phyloP scores from a whole-genome alignment of 2,888 invertebrate genomes.

The Drosophila neoperkinsi region DNA sequence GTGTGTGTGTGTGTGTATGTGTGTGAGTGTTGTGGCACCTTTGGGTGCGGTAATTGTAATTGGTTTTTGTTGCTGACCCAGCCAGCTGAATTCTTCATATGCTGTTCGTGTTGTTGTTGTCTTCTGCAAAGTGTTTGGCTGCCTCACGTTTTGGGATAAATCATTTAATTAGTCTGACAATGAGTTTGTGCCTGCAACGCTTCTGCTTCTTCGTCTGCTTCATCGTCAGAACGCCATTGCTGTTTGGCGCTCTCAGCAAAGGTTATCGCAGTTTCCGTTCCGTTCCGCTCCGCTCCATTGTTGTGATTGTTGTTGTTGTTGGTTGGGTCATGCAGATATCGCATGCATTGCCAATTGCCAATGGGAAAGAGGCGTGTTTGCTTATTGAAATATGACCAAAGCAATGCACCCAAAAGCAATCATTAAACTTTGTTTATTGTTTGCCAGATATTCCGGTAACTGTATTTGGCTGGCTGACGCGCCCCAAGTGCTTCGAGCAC shows the following conservation, averaged over 20 bases:
- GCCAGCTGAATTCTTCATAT: slow-evolving; percentile 51
- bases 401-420: slow-evolving; percentile 49
- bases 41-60: slow-evolving; percentile 83
- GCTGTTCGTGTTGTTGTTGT: slow-evolving; percentile 28
- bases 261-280: slow-evolving; percentile 59
- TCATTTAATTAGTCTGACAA: slow-evolving; percentile 80
- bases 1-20: slow-evolving; percentile 21
- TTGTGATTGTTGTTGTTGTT: slow-evolving; percentile 26
- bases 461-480: slow-evolving; percentile 22
- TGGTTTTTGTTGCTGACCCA: slow-evolving; percentile 73
- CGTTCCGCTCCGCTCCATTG: neutral
- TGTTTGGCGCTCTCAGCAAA: slow-evolving; percentile 51
- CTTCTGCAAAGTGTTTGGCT: slow-evolving; percentile 50
- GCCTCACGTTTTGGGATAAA: slow-evolving; percentile 81
- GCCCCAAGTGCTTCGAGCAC: slow-evolving; percentile 36
- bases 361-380: slow-evolving; percentile 54
- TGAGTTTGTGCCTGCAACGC: slow-evolving; percentile 61
- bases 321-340: slow-evolving; percentile 52
- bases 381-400: slow-evolving; percentile 71
- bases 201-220: slow-evolving; percentile 13
- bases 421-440: slow-evolving; percentile 60
- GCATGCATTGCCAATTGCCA: slow-evolving; percentile 14
- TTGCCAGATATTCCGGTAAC: slow-evolving; percentile 37
- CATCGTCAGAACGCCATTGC: slow-evolving; percentile 56
- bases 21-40: slow-evolving; percentile 71